Conservation (phyloP, 1,140 invertebrate genomes). For the Aphidius ervi region DNA sequence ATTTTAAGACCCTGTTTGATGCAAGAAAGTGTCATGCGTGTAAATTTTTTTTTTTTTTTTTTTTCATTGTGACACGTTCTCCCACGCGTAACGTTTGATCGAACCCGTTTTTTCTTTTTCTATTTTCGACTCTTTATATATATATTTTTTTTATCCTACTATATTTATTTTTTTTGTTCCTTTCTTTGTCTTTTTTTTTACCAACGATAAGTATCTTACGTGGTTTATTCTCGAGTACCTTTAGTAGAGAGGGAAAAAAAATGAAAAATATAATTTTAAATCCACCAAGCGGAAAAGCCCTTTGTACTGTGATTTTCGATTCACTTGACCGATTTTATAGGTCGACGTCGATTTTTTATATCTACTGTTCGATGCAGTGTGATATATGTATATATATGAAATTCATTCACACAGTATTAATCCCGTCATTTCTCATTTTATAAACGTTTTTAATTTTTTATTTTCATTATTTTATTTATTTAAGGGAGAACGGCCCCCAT, state of each 20-base stretch:
- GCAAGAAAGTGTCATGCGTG: too few relatives aligned
- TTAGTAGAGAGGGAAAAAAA: constrained; percentile 5
- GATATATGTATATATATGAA: not conserved
- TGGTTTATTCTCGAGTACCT: constrained; percentile 2
- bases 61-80: constrained; percentile 34
- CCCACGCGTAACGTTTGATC: constrained; percentile 42
- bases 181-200: not conserved
- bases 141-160: too few relatives aligned
- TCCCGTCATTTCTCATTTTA: not conserved
- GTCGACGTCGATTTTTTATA: constrained; percentile 19
- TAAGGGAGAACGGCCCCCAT: too few relatives aligned
- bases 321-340: constrained; percentile 35
- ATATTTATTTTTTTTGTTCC: too few relatives aligned
- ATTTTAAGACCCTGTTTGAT: too few relatives aligned
- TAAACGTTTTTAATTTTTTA: too few relatives aligned
- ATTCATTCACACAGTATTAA: constrained; percentile 4
- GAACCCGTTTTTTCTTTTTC: constrained; percentile 33
- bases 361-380: not conserved
- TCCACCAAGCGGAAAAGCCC: constrained; percentile 32
- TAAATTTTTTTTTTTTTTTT: too few relatives aligned
- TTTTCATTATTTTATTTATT: not conserved
- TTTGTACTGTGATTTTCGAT: constrained; percentile 28
- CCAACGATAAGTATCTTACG: constrained; percentile 25
- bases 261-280: constrained; percentile 34
- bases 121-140: too few relatives aligned